Evolutionary conservation across 2,113 vertebrate genomes (phyloP).

Genomic region (Tamias sibiricus): DNA sequence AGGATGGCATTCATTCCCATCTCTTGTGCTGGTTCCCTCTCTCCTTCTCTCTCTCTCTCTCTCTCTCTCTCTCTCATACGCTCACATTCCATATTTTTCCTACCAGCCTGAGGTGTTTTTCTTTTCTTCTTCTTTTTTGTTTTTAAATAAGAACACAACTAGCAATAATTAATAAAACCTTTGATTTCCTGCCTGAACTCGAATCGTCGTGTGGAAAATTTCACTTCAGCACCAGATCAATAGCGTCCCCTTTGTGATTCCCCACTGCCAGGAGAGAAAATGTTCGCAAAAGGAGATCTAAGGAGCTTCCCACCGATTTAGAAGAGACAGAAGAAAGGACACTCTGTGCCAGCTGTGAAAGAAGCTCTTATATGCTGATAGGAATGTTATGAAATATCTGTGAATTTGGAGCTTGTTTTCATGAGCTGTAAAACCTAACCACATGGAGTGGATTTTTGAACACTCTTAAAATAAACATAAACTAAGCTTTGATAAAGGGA

Average conservation of each 20-base stretch:
- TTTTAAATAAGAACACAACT: slow-evolving; percentile 49
- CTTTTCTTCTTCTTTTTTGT: slow-evolving; percentile 42
- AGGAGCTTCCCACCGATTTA: slow-evolving; percentile 69
- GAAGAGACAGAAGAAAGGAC: slow-evolving; percentile 71
- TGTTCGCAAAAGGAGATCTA: slow-evolving; percentile 74
- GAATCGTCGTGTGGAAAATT: slow-evolving; percentile 75
- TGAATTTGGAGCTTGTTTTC: slow-evolving; percentile 75
- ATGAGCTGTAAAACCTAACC: slow-evolving; percentile 59
- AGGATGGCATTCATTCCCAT: slow-evolving; percentile 75
- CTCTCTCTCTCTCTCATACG: slow-evolving; percentile 29
- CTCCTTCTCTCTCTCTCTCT: slow-evolving; percentile 32
- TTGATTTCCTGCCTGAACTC: slow-evolving; percentile 80
- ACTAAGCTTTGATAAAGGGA: slow-evolving; percentile 79
- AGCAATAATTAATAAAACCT: slow-evolving; percentile 78
- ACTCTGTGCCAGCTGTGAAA: slow-evolving; percentile 68
- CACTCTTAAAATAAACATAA: slow-evolving; percentile 83
- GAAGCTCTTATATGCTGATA: slow-evolving; percentile 67
- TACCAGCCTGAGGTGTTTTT: not conserved
- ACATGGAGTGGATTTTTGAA: slow-evolving; percentile 73
- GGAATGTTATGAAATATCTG: slow-evolving; percentile 74
- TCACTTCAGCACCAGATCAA: slow-evolving; percentile 63
- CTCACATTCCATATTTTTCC: slow-evolving; percentile 62
- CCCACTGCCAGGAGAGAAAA: slow-evolving; percentile 74
- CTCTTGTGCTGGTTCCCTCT: slow-evolving; percentile 20
- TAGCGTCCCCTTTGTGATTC: slow-evolving; percentile 72